Percentiles rank a stretch among this genome's conserved stretches.
Conservation (phyloP, 2,888 invertebrate species). For the Portevinia maculata region DNA sequence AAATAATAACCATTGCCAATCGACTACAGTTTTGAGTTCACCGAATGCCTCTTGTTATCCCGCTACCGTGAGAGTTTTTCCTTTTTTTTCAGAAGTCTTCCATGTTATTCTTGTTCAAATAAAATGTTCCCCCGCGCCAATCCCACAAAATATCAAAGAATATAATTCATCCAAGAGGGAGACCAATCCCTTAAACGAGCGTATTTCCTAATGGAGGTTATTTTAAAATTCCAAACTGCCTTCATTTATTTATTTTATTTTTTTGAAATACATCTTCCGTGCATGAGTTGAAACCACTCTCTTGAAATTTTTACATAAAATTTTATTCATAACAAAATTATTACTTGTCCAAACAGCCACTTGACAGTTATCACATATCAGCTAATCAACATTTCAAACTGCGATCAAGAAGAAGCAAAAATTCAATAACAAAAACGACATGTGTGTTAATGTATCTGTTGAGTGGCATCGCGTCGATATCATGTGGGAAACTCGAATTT, state of each 20-base stretch:
- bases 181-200: conserved; percentile 4
- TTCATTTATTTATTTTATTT: conserved; percentile 5
- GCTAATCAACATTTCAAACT: conserved; percentile 53
- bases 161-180: conserved; percentile 31
- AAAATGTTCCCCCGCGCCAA: neutral
- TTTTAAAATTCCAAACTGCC: conserved; percentile 15
- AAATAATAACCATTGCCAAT: neutral
- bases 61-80: conserved; percentile 31
- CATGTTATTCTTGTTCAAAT: conserved; percentile 1
- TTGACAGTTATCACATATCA: conserved; percentile 52
- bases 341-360: conserved; percentile 43
- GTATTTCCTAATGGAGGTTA: conserved; percentile 1
- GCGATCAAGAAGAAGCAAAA: neutral
- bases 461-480: conserved; percentile 7
- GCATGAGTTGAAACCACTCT: conserved; percentile 34
- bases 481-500: neutral
- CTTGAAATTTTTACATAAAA: conserved; percentile 32
- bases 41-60: conserved; percentile 7
- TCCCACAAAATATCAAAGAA: conserved; percentile 7
- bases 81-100: neutral
- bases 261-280: conserved; percentile 19
- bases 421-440: conserved; percentile 33
- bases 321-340: conserved; percentile 8
- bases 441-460: conserved; percentile 40
- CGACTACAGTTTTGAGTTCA: neutral